Evolutionary conservation across 2,113 vertebrate species (phyloP), one percentile per base, ranked within the genome.

Genomic region (Cariama cristata): DNA sequence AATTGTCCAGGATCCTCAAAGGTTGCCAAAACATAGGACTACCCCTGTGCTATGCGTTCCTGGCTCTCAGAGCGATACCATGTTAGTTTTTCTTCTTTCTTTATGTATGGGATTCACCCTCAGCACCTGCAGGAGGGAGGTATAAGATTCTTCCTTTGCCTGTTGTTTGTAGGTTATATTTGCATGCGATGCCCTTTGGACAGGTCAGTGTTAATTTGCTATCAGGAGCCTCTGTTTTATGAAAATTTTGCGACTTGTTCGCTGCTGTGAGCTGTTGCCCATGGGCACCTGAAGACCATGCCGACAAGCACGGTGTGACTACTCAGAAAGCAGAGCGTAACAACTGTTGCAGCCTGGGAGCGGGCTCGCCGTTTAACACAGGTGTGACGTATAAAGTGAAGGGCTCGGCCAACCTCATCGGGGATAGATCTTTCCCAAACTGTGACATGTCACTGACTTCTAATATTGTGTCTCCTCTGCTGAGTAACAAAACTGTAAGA

Each of bases 241-340:
- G 32, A 63, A 62, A 79, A 23, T 11, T 35, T 56, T 47, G 33
- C 1, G 4, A 11, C 14, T 38, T 7, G 12, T 15, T 30, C 4
- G 1, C 53, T 55, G 35, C 33, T 21, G 32, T 33, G 53, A 55
- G 42, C 26, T 50, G 35, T 27, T 56, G 83, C 35, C 53, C 28
- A 4, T 0, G 20, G 73, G 35, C 44, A 26, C 12, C 22, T 8
- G 52, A 59, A 52, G 40, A 18, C 5, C 5, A 0, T 12, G 62
- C 35, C 6, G 9, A 16, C 6, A 11, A 42, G n/a, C 22, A 10
- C 2, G 4, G 2, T 3, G 9, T 32, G 47, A 3, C 30, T 40
- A 3, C 66, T 45, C 49, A 16, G 49, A 47, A 10, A 58, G 42
- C 24, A 50, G 35, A 84, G 45, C 17, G 1, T 6, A 4, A 24